Conservation (phyloP, 2,797 vertebrate genomes). For the Micrastur ruficollis region DNA sequence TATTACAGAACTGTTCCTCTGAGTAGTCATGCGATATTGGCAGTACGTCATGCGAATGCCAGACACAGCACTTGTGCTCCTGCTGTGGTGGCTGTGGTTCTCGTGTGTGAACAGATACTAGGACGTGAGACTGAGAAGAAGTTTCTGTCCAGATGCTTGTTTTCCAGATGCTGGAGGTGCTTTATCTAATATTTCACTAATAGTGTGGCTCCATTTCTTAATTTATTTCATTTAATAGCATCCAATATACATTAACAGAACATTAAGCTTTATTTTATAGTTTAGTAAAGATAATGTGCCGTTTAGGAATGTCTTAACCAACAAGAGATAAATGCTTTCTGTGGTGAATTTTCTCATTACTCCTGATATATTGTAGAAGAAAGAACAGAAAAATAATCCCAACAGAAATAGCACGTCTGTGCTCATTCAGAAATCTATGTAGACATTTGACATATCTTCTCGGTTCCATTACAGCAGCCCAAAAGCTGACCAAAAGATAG, state of each 20-base stretch:
- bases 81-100: background rate
- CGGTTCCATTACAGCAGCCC: background rate
- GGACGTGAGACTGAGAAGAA: background rate
- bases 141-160: background rate
- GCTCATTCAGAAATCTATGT: background rate
- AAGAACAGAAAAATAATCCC: background rate
- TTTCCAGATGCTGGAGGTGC: background rate
- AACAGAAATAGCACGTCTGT: background rate
- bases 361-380: background rate
- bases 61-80: background rate
- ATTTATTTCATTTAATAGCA: background rate
- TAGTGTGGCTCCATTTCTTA: background rate
- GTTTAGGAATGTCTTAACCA: background rate
- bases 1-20: background rate
- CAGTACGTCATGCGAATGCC: background rate
- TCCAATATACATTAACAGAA: background rate
- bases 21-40: background rate
- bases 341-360: background rate
- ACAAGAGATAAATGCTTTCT: background rate
- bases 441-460: background rate
- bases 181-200: background rate
- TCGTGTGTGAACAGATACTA: background rate
- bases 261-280: background rate
- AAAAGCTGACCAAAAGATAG: background rate
- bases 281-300: conserved; percentile 20